Evolutionary conservation across 2,888 invertebrate species (phyloP), one percentile per base, ranked within the genome.

Genomic region (Brenthis ino): DNA sequence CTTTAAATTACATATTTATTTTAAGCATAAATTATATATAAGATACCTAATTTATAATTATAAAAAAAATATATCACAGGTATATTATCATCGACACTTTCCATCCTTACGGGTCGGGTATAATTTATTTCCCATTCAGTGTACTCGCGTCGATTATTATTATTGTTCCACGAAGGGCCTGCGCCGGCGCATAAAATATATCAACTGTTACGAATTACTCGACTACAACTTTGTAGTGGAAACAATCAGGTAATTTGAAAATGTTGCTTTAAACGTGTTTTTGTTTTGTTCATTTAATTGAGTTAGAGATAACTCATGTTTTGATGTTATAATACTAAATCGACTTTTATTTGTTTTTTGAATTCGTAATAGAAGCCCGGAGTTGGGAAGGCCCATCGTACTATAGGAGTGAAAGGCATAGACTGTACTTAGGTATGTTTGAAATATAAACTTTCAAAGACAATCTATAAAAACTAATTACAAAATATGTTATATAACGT

Each of bases 41-140:
- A 24, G 24, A 6, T 6, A 20, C 20, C 20, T 20, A 37, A 37
- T 6, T 6, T 37, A 37, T 6, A 8, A 1, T 33, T 33, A 5
- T 33, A 37, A 37, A 37, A 37, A 37, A 8, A 37, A 37, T 37
- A 37, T 8, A 43, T 43, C 8, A 11, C 37, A 43, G 37, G 37
- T 43, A 43, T 43, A 43, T 43, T 11, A 11, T 43, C 1, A 67
- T 76, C 77, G 72, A 73, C 68, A 69, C 8, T 14, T 13, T 53
- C 43, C 81, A 74, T 75, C 85, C 71, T 79, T 83, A 80, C 24
- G 72, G 79, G 77, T 77, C 80, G 77, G 80, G 78, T 77, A 85
- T 91, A 88, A 92, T 92, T 91, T 91, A 91, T 91, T 85, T 90
- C 85, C 89, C 91, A 91, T 91, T 91, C 80, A 85, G 83, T 80